phyloP scores from a whole-genome alignment of 2,888 invertebrate genomes.

The Ceratothoa steindachneri region DNA sequence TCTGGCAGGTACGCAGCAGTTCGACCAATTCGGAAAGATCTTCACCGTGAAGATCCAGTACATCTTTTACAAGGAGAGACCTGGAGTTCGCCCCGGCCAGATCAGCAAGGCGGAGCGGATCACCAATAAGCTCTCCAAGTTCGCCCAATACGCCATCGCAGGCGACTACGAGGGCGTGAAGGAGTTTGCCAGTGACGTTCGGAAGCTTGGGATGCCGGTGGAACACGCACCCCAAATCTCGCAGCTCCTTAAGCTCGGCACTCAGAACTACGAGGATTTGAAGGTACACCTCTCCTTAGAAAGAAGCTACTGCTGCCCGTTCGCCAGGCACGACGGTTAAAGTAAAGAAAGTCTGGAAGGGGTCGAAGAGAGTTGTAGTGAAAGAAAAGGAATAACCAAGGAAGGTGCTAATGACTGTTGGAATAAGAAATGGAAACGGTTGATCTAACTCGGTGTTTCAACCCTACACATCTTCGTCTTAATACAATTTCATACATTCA shows the following conservation, averaged over 20 bases:
- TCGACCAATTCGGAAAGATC: conserved; percentile 97
- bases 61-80: conserved; percentile 95
- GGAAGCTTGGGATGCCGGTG: conserved; percentile 88
- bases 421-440: too few species aligned
- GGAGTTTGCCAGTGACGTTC: conserved; percentile 86
- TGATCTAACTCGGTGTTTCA: too few species aligned
- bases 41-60: conserved; percentile 96
- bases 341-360: too few species aligned
- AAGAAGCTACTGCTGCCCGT: too few species aligned
- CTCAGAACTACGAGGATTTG: conserved; percentile 80
- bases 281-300: conserved; percentile 74
- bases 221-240: conserved; percentile 97
- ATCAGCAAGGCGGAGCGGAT: conserved; percentile 88
- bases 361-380: neutral
- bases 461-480: too few species aligned
- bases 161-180: conserved; percentile 90
- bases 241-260: conserved; percentile 92
- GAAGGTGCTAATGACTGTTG: too few species aligned
- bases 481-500: too few species aligned
- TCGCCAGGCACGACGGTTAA: too few species aligned
- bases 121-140: conserved; percentile 84
- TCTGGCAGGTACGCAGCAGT: conserved; percentile 83
- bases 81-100: conserved; percentile 90
- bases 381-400: neutral
- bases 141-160: conserved; percentile 88